Percentiles rank a stretch among this genome's conserved stretches.
Conservation (phyloP, 2,113 vertebrate genomes). For the Sisor rabdophorus region DNA sequence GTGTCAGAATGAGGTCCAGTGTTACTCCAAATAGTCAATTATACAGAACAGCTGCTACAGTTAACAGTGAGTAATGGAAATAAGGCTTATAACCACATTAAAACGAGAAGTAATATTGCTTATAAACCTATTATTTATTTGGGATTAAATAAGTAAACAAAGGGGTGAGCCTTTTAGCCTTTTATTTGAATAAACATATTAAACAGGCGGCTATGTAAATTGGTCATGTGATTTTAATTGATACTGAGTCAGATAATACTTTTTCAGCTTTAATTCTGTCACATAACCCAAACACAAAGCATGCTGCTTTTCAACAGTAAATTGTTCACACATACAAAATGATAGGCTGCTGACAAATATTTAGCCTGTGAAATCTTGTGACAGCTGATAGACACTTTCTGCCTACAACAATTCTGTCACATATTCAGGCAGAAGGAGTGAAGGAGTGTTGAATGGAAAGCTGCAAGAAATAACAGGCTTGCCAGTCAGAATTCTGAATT, state of each 20-base stretch:
- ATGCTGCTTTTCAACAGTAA: conserved; percentile 26
- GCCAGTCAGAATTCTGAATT: background rate
- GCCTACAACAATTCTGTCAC: conserved; percentile 36
- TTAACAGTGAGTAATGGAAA: background rate
- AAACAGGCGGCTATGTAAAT: background rate
- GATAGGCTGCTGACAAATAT: conserved; percentile 39
- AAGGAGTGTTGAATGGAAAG: background rate
- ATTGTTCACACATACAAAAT: conserved; percentile 34
- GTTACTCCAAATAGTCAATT: background rate
- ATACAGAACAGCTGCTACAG: background rate
- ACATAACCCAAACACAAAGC: conserved; percentile 30
- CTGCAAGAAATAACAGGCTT: conserved; percentile 6
- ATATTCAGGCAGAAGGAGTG: conserved; percentile 6
- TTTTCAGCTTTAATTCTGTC: conserved; percentile 14
- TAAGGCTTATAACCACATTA: background rate
- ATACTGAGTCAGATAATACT: conserved; percentile 8
- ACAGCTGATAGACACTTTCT: conserved; percentile 43
- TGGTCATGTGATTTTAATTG: background rate
- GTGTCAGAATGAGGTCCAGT: background rate
- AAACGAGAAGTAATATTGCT: background rate
- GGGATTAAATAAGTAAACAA: background rate
- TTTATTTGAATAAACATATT: background rate
- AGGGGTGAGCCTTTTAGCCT: background rate
- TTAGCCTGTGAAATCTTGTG: conserved; percentile 37
- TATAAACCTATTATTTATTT: background rate